Conservation (phyloP, 2,888 invertebrate species). For the Latheticus oryzae region DNA sequence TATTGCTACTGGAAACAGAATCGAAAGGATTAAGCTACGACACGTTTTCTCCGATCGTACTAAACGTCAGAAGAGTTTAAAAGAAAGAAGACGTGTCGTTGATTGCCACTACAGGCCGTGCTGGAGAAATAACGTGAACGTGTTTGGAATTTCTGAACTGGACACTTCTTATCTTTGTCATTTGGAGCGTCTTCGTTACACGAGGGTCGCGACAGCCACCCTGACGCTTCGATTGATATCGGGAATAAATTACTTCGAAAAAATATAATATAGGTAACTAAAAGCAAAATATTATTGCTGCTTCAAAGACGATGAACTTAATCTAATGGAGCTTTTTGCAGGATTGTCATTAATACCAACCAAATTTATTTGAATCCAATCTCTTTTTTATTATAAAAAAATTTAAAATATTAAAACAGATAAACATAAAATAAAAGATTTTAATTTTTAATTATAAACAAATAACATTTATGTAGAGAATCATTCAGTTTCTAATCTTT, state of each 20-base stretch:
- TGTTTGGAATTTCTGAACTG: slow-evolving; percentile 59
- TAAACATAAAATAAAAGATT: no score
- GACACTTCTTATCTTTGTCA: slow-evolving; percentile 44
- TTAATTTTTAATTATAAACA: no score
- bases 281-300: no score
- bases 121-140: slow-evolving; percentile 59
- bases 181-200: slow-evolving; percentile 30
- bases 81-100: slow-evolving; percentile 44
- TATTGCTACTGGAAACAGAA: slow-evolving; percentile 61
- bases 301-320: no score
- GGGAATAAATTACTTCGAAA: slow-evolving; percentile 8
- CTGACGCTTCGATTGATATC: slow-evolving; percentile 21
- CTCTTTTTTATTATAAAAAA: no score
- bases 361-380: no score
- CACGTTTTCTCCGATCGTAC: slow-evolving; percentile 28
- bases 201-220: slow-evolving; percentile 19
- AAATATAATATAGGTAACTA: background rate
- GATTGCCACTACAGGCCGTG: slow-evolving; percentile 49
- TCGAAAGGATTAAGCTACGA: slow-evolving; percentile 49
- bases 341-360: no score
- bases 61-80: slow-evolving; percentile 21
- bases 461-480: no score
- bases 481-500: no score
- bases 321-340: no score
- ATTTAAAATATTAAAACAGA: no score